Evolutionary conservation across 1,140 invertebrate species (phyloP).

Genomic region (Pygmarrhopalites habei): DNA sequence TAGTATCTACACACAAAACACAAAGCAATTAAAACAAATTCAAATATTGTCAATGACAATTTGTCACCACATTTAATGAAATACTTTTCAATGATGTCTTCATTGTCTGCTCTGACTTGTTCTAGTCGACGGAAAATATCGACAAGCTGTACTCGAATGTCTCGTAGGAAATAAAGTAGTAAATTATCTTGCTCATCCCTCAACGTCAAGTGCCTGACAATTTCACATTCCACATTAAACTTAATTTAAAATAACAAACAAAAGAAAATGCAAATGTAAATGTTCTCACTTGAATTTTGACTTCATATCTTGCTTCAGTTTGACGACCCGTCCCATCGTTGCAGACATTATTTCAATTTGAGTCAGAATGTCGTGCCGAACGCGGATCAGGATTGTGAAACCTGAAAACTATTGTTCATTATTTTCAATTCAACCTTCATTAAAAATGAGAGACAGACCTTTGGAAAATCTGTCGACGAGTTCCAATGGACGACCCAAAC

Average conservation of each 20-base stretch:
- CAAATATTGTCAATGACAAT: not conserved
- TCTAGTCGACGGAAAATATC: slow-evolving; percentile 13
- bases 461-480: slow-evolving; percentile 16
- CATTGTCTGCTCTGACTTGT: slow-evolving; percentile 8
- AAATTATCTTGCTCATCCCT: slow-evolving; percentile 31
- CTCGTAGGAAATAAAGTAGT: slow-evolving; percentile 27
- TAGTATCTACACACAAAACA: slow-evolving; percentile 17
- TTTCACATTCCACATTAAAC: not conserved
- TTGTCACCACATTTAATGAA: not conserved
- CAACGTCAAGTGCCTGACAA: slow-evolving; percentile 16
- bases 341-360: slow-evolving; percentile 13
- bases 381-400: slow-evolving; percentile 17
- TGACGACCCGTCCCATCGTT: slow-evolving; percentile 14
- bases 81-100: slow-evolving; percentile 25
- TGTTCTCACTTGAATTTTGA: slow-evolving; percentile 12
- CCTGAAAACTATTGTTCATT: slow-evolving; percentile 11
- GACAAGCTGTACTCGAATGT: slow-evolving; percentile 13
- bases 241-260: not conserved
- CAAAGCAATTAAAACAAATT: not conserved
- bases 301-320: slow-evolving; percentile 17
- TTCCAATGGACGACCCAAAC: slow-evolving; percentile 22
- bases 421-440: too few relatives aligned
- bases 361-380: slow-evolving; percentile 16
- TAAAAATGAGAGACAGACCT: too few relatives aligned
- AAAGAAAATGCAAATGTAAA: not conserved